Base-by-base conservation (phyloP, 2,888 invertebrate genomes). In the Ophioninae sp. region DNA sequence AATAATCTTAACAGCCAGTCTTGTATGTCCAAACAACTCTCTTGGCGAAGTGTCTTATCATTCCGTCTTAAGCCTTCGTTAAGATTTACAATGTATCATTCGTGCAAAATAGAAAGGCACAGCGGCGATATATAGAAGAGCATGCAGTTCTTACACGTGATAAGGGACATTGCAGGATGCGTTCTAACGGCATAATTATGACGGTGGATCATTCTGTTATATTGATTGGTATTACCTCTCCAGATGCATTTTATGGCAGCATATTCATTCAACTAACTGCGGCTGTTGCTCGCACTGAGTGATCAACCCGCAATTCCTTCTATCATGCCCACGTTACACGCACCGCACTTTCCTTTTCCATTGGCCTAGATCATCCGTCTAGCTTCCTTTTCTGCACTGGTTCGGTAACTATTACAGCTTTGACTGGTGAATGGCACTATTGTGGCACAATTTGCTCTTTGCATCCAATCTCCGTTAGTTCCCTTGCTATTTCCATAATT, bases 271-370 rank as follows among this genome's bases (percentile, higher is more conserved):
- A 61, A 76, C 59, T 77, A 72, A 65, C 61, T 73, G 67, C n/a
- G 17, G 64, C 30, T 64, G 69, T 44, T 56, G 67, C 37, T 67
- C 56, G 21, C 21, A 59, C 56, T 23, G 68, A 50, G 21, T n/a
- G 59, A 59, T 72, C 72, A 61, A 72, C 65, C 50, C 73, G 67
- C 67, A 50, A 76, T 61, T 67, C 76, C 77, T 81, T 61, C 67
- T 69, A 67, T 76, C 77, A 77, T 77, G 73, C 61, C 50, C 68
- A 41, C 56, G 79, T 67, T 70, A 73, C 59, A 73, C 72, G 69
- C 77, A 77, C 69, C 61, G 89, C 89, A 92, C 92, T 92, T 92
- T 92, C 92, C 90, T 91, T 92, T 91, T 91, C 88, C 90, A 91
- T 85, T 92, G 91, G 90, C 91, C 91, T 91, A 91, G 89, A 91